Base-by-base conservation (phyloP, 2,888 invertebrate species). In the Chloromyia formosa region DNA sequence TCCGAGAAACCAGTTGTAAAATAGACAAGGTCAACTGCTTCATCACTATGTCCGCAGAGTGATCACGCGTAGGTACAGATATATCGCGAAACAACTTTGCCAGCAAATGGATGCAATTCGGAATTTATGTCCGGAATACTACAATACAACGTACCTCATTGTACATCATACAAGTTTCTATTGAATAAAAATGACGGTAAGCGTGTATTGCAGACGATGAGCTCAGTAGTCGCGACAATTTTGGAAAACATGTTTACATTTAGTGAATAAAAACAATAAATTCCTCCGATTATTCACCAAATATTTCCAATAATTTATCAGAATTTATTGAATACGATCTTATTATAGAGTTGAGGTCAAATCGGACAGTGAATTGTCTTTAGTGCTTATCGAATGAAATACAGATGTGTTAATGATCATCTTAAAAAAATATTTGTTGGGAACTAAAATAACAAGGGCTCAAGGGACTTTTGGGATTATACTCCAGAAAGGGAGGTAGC, bases 21-120 rank as follows among this genome's bases (percentile, higher is more conserved):
- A 62, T 16, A 40, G 4, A 10, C 62, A 62, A 62, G 62, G 62
- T 62, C n/a, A 62, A 18, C 62, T 5, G 20, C 40, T 62, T 62
- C 62, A 27, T 62, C 40, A 62, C 1, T 40, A 40, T 62, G 23
- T 62, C 40, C 18, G 4, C 40, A 35, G 2, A 2, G 7, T 35
- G 3, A 35, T 35, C 27, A 35, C 27, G 3, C 3, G 23, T 23
- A 23, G 14, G 5, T 49, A 49, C 12, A 49, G 10, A 49, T n/a
- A 49, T n/a, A n/a, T 49, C 49, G 27, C 27, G 7, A 35, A 4
- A 35, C 27, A 35, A 35, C 27, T 35, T 35, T 35, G 7, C 27
- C 27, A 35, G 7, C 7, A 35, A 35, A 49, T 12, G 2, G 23
- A 14, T 60, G 56, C 56, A 56, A 56, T 10, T 56, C 4, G 20